Conservation (phyloP, 2,888 invertebrate species). For the Auanema sp. region DNA sequence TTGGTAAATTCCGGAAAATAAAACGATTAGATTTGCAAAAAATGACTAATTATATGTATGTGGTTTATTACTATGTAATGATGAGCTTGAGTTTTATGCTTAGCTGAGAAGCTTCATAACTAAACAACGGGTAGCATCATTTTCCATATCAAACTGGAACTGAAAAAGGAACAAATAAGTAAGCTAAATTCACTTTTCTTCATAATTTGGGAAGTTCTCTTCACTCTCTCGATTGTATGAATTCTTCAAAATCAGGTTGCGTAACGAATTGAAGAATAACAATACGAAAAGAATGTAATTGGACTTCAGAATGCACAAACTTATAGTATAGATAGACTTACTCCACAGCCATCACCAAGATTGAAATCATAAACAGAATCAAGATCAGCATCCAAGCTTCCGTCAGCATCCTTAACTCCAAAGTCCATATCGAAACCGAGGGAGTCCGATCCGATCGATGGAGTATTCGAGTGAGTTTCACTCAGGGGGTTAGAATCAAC, state of each 20-base stretch:
- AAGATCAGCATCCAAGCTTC: conserved; percentile 19
- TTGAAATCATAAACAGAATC: conserved; percentile 21
- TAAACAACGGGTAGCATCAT: conserved; percentile 18
- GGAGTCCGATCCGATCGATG: conserved; percentile 15
- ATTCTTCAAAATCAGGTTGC: too few relatives aligned
- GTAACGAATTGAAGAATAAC: too few relatives aligned
- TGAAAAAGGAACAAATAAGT: conserved; percentile 2
- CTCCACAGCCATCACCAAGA: conserved; percentile 21
- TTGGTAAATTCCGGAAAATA: too few relatives aligned
- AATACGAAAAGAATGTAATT: too few relatives aligned
- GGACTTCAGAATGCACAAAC: too few relatives aligned
- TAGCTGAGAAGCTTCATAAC: conserved; percentile 17
- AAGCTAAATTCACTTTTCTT: not conserved
- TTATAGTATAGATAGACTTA: conserved; percentile 1
- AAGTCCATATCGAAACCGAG: conserved; percentile 22
- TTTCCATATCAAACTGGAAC: conserved; percentile 21
- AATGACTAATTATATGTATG: too few relatives aligned
- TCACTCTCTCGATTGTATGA: not conserved
- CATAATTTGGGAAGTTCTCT: not conserved
- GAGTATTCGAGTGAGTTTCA: too few relatives aligned
- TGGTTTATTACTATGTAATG: too few relatives aligned
- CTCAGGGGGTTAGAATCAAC: too few relatives aligned
- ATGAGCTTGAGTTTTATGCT: not conserved
- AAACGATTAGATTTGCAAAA: too few relatives aligned
- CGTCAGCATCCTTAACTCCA: conserved; percentile 18